Percentiles rank a stretch among this genome's conserved stretches.
Conservation (phyloP, 2,888 invertebrate genomes). For the Eupeodes luniger region DNA sequence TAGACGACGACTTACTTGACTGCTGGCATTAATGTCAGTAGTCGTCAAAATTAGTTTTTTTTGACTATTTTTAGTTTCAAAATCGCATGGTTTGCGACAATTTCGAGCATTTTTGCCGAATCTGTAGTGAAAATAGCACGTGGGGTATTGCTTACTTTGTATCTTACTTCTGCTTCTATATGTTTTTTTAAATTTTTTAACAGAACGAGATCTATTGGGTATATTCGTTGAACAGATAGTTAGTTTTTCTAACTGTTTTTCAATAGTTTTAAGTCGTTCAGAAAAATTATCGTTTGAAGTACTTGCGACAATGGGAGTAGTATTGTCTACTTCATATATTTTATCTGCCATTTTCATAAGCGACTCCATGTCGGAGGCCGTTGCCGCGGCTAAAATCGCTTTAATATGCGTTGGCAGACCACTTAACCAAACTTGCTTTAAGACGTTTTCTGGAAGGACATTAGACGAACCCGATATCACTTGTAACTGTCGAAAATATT, state of each 20-base stretch:
- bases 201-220: too few relatives aligned
- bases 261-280: not conserved
- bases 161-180: too few relatives aligned
- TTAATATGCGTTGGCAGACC: not conserved
- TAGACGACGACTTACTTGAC: too few relatives aligned
- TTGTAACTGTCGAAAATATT: constrained; percentile 11
- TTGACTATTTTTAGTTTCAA: not conserved
- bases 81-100: not conserved
- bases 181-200: too few relatives aligned
- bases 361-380: not conserved
- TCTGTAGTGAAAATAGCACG: too few relatives aligned
- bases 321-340: not conserved
- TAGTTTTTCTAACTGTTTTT: not conserved
- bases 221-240: too few relatives aligned
- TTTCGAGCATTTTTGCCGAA: too few relatives aligned
- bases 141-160: not conserved
- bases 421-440: not conserved
- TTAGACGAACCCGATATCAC: not conserved
- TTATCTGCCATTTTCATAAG: too few relatives aligned
- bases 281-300: not conserved
- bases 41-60: not conserved
- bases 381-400: not conserved
- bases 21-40: too few relatives aligned
- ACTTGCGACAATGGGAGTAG: not conserved
- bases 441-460: not conserved